Percentiles rank a stretch among this genome's conserved stretches.
Evolutionary conservation across 2,888 invertebrate genomes (phyloP).

Genomic region (Acrobasis repandana): DNA sequence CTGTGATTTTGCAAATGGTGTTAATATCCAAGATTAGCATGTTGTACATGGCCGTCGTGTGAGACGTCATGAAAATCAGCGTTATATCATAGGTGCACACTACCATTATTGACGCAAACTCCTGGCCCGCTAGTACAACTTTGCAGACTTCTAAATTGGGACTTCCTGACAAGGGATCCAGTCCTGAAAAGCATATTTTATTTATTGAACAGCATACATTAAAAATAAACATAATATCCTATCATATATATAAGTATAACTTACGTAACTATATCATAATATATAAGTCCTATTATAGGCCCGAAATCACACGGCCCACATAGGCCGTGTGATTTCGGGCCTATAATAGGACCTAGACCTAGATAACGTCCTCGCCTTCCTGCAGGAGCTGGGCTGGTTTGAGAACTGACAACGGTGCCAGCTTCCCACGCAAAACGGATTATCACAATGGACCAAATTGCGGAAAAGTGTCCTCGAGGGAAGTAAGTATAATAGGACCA

Average conservation of each 20-base stretch:
- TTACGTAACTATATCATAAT: no score
- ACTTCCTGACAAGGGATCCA: constrained; percentile 20
- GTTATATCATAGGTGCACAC: constrained; percentile 41
- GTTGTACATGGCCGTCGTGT: constrained; percentile 43
- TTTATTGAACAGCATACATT: no score
- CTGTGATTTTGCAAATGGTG: constrained; percentile 24
- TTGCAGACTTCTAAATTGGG: constrained; percentile 44
- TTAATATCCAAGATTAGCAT: constrained; percentile 42
- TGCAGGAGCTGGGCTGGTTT: no score
- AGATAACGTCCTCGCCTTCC: no score
- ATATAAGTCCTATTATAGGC: not conserved
- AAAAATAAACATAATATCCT: not conserved
- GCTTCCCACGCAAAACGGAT: no score
- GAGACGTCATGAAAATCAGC: constrained; percentile 44
- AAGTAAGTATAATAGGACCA: no score
- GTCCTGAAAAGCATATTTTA: not conserved
- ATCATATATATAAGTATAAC: no score
- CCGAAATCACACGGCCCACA: not conserved
- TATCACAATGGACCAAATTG: no score
- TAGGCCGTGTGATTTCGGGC: not conserved
- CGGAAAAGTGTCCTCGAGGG: no score
- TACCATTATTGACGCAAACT: constrained; percentile 35
- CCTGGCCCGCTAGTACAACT: constrained; percentile 39
- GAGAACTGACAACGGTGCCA: no score
- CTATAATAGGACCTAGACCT: not conserved